Evolutionary conservation across 2,888 invertebrate species (phyloP).

Genomic region (Chrysomela aeneicollis): DNA sequence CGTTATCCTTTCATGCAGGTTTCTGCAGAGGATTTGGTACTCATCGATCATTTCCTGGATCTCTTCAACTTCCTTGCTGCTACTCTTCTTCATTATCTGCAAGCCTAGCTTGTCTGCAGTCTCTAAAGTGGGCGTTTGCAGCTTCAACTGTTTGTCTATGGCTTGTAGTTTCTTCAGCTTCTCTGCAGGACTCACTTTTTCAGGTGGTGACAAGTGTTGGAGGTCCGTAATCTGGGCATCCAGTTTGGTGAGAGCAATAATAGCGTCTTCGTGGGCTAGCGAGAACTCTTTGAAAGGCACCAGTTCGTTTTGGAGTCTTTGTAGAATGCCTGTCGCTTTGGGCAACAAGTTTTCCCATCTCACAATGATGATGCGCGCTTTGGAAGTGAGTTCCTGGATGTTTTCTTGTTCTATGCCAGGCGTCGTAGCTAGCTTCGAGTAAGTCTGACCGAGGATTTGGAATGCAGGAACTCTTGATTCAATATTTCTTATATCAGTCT

Average conservation of each 20-base stretch:
- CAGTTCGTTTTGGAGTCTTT: slow-evolving; percentile 66
- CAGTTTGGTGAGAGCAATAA: slow-evolving; percentile 74
- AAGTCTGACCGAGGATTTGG: slow-evolving; percentile 72
- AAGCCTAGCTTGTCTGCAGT: slow-evolving; percentile 69
- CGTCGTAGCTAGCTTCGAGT: slow-evolving; percentile 73
- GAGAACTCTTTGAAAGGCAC: slow-evolving; percentile 74
- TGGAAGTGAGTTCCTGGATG: slow-evolving; percentile 69
- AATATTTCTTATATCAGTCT: slow-evolving; percentile 65
- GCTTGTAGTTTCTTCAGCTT: slow-evolving; percentile 63
- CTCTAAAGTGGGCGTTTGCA: slow-evolving; percentile 64
- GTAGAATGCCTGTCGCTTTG: slow-evolving; percentile 67
- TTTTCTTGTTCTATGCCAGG: slow-evolving; percentile 75
- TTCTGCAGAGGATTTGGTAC: slow-evolving; percentile 71
- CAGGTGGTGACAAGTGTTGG: slow-evolving; percentile 67
- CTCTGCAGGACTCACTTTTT: slow-evolving; percentile 59
- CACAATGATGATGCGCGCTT: slow-evolving; percentile 67
- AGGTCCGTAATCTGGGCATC: slow-evolving; percentile 77
- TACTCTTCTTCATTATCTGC: slow-evolving; percentile 67
- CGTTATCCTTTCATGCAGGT: slow-evolving; percentile 66
- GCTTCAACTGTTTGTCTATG: slow-evolving; percentile 67
- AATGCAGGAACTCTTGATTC: slow-evolving; percentile 67
- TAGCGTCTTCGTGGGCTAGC: slow-evolving; percentile 74
- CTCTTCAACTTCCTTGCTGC: slow-evolving; percentile 65
- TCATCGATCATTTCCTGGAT: slow-evolving; percentile 71
- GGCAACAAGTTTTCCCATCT: slow-evolving; percentile 73